These are phyloP conservation scores for Dicrostonyx torquatus DNA, from an alignment of 2,797 vertebrate species.

Conservation along the genomic window DNA sequence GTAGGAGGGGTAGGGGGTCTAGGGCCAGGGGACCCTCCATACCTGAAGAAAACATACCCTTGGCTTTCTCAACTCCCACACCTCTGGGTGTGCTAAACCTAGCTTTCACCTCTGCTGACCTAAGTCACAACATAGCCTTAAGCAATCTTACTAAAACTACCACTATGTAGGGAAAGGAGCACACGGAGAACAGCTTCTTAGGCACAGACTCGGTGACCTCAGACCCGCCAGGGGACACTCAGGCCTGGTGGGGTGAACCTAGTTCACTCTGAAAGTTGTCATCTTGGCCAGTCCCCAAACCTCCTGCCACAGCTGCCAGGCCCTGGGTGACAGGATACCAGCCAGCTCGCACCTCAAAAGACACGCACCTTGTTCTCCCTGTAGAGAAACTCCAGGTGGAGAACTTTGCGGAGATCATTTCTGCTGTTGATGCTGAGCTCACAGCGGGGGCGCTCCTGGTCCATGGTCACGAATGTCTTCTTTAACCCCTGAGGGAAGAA, in stretches of 20 bases:
- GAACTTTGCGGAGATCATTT: constrained; percentile 89
- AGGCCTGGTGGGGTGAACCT: no score
- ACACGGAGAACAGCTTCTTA: background rate
- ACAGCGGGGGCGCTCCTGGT: constrained; percentile 93
- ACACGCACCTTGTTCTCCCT: constrained; percentile 93
- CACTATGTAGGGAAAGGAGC: background rate
- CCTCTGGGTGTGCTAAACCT: background rate
- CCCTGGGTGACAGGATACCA: background rate
- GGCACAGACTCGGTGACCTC: background rate
- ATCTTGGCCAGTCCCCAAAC: background rate
- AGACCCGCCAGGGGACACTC: accelerated
- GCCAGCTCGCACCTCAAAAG: background rate
- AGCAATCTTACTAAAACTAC: constrained; percentile 62
- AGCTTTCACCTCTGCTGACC: background rate
- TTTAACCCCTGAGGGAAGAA: constrained; percentile 90
- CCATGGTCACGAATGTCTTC: constrained; percentile 93
- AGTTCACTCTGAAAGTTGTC: background rate
- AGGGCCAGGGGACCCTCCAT: background rate
- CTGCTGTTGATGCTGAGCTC: constrained; percentile 93
- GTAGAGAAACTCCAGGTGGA: constrained; percentile 92
- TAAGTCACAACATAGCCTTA: constrained; percentile 32
- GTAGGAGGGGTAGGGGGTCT: accelerated
- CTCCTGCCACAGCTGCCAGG: background rate
- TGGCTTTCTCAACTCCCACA: background rate
- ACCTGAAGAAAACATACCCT: background rate